Conservation (phyloP, 2,797 vertebrate species). For the Lutjanus argentimaculatus region DNA sequence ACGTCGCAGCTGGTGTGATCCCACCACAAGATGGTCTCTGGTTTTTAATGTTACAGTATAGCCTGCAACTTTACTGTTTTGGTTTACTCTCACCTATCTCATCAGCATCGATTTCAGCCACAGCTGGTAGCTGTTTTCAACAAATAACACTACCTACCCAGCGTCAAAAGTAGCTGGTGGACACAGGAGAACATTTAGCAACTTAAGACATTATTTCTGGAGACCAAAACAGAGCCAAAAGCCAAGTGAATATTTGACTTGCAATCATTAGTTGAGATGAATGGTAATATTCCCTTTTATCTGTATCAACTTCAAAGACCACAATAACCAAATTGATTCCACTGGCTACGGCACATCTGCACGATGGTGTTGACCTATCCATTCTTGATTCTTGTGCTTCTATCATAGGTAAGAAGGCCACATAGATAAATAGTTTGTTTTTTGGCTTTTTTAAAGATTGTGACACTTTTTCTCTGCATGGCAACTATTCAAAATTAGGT, state of each 20-base stretch:
- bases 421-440: no score
- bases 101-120: background rate
- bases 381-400: no score
- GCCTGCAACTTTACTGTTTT: background rate
- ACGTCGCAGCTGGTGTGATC: no score
- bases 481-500: background rate
- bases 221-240: background rate
- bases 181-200: background rate
- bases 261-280: background rate
- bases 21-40: no score
- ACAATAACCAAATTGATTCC: no score
- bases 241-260: no score
- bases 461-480: background rate
- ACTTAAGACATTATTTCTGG: no score
- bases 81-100: background rate
- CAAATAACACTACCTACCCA: background rate
- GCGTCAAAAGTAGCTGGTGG: background rate
- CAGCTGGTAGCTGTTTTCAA: background rate
- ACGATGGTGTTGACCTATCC: no score
- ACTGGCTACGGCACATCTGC: no score
- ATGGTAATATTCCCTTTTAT: background rate
- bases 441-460: no score
- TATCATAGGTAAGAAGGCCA: no score
- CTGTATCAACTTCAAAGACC: background rate
- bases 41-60: no score